Evolutionary conservation across 2,888 invertebrate species (phyloP).

Genomic region (Gastracanthus pulcherrimus): DNA sequence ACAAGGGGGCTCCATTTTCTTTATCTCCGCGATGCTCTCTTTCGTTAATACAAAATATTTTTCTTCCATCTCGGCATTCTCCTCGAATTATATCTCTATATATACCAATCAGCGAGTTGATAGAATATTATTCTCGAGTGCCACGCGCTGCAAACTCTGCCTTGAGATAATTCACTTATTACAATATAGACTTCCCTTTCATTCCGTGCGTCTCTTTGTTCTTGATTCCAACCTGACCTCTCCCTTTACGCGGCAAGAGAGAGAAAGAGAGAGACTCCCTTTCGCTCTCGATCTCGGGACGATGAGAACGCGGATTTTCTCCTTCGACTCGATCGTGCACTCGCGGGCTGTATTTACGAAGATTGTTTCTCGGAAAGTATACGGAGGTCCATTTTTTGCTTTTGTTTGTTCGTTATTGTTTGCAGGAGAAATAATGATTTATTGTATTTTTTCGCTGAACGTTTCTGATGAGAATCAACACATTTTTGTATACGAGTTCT

Average conservation of each 20-base stretch:
- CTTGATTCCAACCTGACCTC: constrained; percentile 42
- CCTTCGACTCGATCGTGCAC: constrained; percentile 34
- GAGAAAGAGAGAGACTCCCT: too few species aligned
- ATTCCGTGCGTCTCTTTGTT: constrained; percentile 41
- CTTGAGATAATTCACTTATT: constrained; percentile 44
- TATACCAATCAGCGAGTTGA: too few species aligned
- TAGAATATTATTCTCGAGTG: neutral
- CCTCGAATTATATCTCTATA: too few species aligned
- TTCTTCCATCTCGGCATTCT: constrained; percentile 4
- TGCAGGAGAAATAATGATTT: neutral
- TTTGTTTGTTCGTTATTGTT: neutral
- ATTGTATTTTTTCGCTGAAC: neutral
- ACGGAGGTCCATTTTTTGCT: neutral
- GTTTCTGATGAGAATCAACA: neutral
- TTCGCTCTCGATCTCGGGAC: constrained; percentile 34
- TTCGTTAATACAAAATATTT: neutral
- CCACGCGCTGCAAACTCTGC: neutral
- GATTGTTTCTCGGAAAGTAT: constrained; percentile 14
- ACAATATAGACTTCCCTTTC: constrained; percentile 40
- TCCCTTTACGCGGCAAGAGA: too few species aligned
- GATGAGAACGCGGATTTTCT: constrained; percentile 48
- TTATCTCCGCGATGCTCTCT: neutral
- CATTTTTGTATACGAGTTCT: too few species aligned
- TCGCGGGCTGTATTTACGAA: constrained; percentile 15
- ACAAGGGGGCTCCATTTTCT: neutral